phyloP scores from a whole-genome alignment of 2,797 vertebrate genomes.

The Rhyacichthys aspro region DNA sequence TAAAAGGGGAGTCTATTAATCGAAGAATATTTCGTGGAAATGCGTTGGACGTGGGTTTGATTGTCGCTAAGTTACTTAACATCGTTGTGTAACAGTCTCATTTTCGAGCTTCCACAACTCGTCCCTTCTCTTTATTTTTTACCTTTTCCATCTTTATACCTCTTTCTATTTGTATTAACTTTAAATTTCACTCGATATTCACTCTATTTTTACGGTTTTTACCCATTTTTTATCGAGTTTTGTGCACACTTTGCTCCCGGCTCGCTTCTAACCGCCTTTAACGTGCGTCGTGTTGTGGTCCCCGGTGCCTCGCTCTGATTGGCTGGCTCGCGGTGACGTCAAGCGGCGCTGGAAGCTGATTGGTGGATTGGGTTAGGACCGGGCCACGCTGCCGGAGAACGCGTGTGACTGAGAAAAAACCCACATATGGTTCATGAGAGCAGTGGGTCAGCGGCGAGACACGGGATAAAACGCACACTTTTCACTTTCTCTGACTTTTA shows the following conservation, averaged over 20 bases:
- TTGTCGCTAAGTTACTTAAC: conserved; percentile 64
- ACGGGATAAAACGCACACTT: neutral
- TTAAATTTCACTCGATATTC: neutral
- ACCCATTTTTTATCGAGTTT: neutral
- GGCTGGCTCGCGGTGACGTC: conserved; percentile 65
- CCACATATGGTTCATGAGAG: conserved; percentile 63
- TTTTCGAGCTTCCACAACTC: neutral
- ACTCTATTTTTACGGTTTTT: neutral
- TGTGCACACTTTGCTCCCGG: neutral
- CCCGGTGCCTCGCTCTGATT: conserved; percentile 34
- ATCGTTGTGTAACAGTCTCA: conserved; percentile 69
- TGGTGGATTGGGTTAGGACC: conserved; percentile 33
- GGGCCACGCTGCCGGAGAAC: conserved; percentile 57
- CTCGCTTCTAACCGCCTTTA: conserved; percentile 6
- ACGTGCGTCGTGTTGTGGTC: conserved; percentile 40
- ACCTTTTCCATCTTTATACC: neutral
- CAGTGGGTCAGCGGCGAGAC: conserved; percentile 50
- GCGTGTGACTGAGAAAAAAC: conserved; percentile 44
- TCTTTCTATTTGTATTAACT: neutral
- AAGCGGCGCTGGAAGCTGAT: conserved; percentile 49
- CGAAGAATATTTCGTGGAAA: neutral
- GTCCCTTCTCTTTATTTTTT: neutral
- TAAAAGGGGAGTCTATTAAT: neutral
- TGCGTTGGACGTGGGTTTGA: conserved; percentile 1
- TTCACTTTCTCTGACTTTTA: too few species aligned